Conservation (phyloP, 1,140 invertebrate species). For the Anastrepha ludens region DNA sequence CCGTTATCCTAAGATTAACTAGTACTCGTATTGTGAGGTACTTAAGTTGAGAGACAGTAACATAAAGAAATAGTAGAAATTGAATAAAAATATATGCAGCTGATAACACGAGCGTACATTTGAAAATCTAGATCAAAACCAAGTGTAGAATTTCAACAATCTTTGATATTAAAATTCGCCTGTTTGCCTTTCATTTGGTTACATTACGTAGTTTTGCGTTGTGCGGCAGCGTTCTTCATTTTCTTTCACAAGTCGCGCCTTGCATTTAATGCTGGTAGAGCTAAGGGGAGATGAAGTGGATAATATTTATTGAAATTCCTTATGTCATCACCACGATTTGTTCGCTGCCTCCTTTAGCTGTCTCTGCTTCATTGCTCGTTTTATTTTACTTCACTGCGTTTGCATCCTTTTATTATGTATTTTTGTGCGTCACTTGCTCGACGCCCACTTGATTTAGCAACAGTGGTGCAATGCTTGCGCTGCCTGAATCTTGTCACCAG, state of each 20-base stretch:
- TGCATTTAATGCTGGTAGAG: neutral
- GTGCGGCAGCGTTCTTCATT: constrained; percentile 25
- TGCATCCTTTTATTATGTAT: neutral
- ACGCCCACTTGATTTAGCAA: constrained; percentile 40
- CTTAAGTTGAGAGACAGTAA: neutral
- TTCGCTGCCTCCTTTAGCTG: neutral
- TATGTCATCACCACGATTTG: neutral
- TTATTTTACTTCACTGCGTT: neutral
- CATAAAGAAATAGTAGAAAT: neutral
- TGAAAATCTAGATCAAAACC: neutral
- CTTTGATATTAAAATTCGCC: constrained; percentile 47
- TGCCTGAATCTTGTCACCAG: neutral
- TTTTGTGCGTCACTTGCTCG: constrained; percentile 39
- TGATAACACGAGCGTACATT: neutral
- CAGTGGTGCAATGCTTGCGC: neutral
- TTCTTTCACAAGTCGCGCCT: neutral
- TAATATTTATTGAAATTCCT: constrained; percentile 47
- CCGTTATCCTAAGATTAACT: neutral
- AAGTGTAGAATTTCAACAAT: constrained; percentile 48
- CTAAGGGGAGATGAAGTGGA: neutral
- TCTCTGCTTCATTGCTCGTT: neutral
- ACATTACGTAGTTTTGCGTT: constrained; percentile 1
- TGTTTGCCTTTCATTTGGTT: constrained; percentile 33
- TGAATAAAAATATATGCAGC: neutral
- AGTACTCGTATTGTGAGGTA: neutral